Percentiles rank a stretch among this genome's conserved stretches.
Conservation (phyloP, 2,113 vertebrate genomes). For the Tylochromis polylepis region DNA sequence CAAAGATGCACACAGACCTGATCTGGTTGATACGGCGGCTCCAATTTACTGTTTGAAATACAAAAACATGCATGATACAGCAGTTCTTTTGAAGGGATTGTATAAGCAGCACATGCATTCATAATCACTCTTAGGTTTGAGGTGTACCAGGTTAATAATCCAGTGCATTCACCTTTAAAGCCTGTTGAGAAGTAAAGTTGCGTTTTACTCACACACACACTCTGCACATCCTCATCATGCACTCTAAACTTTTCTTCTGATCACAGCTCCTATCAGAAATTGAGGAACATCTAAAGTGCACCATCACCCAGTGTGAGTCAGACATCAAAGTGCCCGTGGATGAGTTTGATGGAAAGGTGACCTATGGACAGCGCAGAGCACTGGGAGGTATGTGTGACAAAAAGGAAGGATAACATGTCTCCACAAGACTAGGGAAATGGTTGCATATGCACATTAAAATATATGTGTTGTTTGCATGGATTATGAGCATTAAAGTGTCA, state of each 20-base stretch:
- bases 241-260: neutral
- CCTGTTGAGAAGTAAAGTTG: neutral
- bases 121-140: neutral
- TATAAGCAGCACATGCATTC: neutral
- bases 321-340: constrained; percentile 94
- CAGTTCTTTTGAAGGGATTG: neutral
- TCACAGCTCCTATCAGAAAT: constrained; percentile 87
- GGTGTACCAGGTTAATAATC: neutral
- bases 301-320: constrained; percentile 91
- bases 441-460: neutral
- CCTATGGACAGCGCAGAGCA: constrained; percentile 87
- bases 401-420: neutral
- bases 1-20: neutral
- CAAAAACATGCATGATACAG: neutral
- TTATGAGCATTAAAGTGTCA: neutral
- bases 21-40: neutral
- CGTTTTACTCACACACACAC: neutral
- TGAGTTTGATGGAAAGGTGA: constrained; percentile 97
- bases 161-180: neutral
- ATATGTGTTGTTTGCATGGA: neutral
- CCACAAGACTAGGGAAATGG: neutral
- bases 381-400: constrained; percentile 75
- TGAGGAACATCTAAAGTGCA: constrained; percentile 96
- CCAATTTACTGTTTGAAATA: neutral
- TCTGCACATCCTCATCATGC: neutral